Percentiles rank a stretch among this genome's conserved stretches.
phyloP scores from a whole-genome alignment of 2,797 vertebrate species.

The Pyrocephalus nanus region DNA sequence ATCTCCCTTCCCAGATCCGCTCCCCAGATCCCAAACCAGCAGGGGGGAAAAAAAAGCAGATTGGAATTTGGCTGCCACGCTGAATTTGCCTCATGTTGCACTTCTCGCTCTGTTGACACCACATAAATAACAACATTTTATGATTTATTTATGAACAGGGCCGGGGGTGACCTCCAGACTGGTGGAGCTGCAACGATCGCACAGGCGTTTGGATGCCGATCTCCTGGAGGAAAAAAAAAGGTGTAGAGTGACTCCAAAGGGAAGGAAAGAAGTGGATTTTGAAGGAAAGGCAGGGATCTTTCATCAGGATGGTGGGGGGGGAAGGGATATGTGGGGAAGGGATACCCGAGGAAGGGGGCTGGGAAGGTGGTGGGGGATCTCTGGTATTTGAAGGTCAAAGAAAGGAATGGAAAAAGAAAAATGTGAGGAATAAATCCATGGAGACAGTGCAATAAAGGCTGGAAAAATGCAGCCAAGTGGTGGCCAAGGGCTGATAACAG shows the following conservation, averaged over 20 bases:
- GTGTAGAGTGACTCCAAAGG: neutral
- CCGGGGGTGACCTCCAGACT: conserved; percentile 3
- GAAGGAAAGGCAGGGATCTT: neutral
- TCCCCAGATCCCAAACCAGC: neutral
- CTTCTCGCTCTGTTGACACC: neutral
- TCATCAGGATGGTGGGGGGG: neutral
- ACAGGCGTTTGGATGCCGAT: neutral
- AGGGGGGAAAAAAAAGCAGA: neutral
- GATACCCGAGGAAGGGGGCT: neutral
- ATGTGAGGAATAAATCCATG: neutral
- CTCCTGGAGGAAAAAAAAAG: neutral
- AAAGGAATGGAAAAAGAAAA: neutral
- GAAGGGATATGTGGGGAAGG: neutral
- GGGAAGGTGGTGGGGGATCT: neutral
- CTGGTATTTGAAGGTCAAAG: neutral
- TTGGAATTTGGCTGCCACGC: conserved; percentile 11
- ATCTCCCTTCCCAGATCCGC: accelerated
- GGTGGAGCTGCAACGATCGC: neutral
- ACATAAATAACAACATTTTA: neutral
- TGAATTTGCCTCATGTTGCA: conserved; percentile 25
- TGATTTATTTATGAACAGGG: conserved; percentile 29
- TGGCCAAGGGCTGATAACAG: neutral
- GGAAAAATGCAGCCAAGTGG: neutral
- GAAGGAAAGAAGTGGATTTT: neutral
- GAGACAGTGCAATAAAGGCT: neutral